Evolutionary conservation across 2,888 invertebrate genomes (phyloP).

Genomic region (Odontocerum albicorne): DNA sequence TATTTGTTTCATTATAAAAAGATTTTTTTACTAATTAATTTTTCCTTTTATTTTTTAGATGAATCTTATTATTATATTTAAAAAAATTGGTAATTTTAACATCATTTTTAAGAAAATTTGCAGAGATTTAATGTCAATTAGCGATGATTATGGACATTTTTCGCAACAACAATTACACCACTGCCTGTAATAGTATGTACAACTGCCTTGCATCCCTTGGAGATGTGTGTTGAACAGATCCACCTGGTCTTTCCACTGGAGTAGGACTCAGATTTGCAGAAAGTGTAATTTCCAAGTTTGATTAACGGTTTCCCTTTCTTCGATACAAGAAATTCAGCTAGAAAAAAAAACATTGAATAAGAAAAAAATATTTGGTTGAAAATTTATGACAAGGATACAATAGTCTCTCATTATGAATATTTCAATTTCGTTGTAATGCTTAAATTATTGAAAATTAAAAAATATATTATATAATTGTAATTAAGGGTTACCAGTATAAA

Average conservation of each 20-base stretch:
- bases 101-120: no score
- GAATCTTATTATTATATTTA: no score
- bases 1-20: no score
- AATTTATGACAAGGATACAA: background rate
- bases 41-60: no score
- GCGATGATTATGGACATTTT: constrained; percentile 13
- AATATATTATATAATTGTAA: no score
- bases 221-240: constrained; percentile 40
- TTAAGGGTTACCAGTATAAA: no score
- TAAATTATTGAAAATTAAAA: no score
- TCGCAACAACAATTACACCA: background rate
- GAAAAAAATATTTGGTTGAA: background rate
- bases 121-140: background rate
- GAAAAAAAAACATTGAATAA: background rate
- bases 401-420: background rate
- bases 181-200: constrained; percentile 40
- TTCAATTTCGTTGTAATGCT: background rate
- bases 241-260: constrained; percentile 32
- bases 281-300: constrained; percentile 41
- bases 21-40: no score
- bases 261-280: constrained; percentile 35
- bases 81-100: no score
- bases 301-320: constrained; percentile 40
- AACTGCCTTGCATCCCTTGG: constrained; percentile 39
- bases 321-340: constrained; percentile 32